Evolutionary conservation across 2,888 invertebrate species (phyloP).

Genomic region (Cataglyphis rosenhaueri): DNA sequence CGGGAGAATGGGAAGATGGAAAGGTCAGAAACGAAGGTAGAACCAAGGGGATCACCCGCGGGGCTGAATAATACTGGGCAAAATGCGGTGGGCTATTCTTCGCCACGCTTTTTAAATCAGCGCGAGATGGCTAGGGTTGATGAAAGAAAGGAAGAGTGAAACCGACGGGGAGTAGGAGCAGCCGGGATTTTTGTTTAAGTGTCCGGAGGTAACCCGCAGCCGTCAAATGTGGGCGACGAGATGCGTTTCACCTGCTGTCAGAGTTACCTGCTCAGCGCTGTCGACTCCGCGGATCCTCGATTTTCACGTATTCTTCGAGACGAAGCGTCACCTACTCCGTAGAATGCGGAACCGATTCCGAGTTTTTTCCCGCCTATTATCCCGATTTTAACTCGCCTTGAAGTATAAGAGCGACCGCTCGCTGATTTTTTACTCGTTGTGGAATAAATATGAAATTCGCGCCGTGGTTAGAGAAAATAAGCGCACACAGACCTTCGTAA

Average conservation of each 20-base stretch:
- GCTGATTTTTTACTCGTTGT: slow-evolving; percentile 4
- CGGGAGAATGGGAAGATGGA: slow-evolving; percentile 66
- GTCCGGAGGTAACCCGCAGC: slow-evolving; percentile 79
- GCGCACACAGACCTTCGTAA: not conserved
- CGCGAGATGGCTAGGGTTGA: slow-evolving; percentile 57
- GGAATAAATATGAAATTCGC: not conserved
- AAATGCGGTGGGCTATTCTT: slow-evolving; percentile 84
- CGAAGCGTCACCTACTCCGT: slow-evolving; percentile 56
- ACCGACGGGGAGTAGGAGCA: slow-evolving; percentile 42
- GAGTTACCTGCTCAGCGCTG: slow-evolving; percentile 55
- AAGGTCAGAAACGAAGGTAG: slow-evolving; percentile 75
- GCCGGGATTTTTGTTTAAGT: slow-evolving; percentile 76
- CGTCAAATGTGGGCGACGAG: slow-evolving; percentile 81
- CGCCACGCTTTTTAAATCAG: slow-evolving; percentile 78
- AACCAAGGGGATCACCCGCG: slow-evolving; percentile 81
- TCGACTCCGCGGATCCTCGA: slow-evolving; percentile 69
- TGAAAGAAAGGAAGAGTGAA: slow-evolving; percentile 40
- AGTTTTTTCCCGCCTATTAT: slow-evolving; percentile 54
- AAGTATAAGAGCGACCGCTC: slow-evolving; percentile 6
- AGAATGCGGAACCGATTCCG: slow-evolving; percentile 58
- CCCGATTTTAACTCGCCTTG: slow-evolving; percentile 27
- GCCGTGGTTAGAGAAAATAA: not conserved
- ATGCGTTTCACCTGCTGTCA: slow-evolving; percentile 80
- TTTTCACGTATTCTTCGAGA: slow-evolving; percentile 75
- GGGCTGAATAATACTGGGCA: slow-evolving; percentile 82